Evolutionary conservation across 2,113 vertebrate genomes (phyloP).

Genomic region (Prunella himalayana): DNA sequence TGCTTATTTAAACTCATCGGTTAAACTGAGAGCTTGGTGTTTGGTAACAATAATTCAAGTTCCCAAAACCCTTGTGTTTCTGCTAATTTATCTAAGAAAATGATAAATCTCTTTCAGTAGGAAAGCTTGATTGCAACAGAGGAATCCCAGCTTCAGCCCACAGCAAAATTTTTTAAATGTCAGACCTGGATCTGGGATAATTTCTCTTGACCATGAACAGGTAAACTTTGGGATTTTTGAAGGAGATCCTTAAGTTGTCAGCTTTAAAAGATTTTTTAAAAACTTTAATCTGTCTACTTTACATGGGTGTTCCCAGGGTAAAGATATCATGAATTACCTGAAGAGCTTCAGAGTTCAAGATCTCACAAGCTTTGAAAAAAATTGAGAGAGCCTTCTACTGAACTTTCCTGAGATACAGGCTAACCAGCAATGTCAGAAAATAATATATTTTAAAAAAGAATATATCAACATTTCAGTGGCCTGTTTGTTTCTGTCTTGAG

Average conservation of each 20-base stretch:
- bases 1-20: accelerated
- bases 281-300: neutral
- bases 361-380: neutral
- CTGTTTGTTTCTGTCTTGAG: neutral
- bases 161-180: neutral
- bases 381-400: neutral
- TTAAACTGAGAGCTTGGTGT: neutral
- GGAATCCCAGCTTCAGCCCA: neutral
- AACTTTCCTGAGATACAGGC: neutral
- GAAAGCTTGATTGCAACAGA: neutral
- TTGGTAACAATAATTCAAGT: neutral
- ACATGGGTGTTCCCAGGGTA: neutral
- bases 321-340: neutral
- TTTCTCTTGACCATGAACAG: neutral
- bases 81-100: neutral
- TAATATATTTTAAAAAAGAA: neutral
- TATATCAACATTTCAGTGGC: neutral
- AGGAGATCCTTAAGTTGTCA: accelerated
- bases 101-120: accelerated
- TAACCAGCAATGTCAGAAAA: neutral
- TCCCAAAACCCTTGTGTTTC: neutral
- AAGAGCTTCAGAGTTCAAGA: neutral
- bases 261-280: neutral
- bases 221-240: neutral
- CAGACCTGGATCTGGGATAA: neutral